Percentiles rank a stretch among this genome's conserved stretches.
phyloP scores from a whole-genome alignment of 1,140 invertebrate species.

The Luehdorfia chinensis region DNA sequence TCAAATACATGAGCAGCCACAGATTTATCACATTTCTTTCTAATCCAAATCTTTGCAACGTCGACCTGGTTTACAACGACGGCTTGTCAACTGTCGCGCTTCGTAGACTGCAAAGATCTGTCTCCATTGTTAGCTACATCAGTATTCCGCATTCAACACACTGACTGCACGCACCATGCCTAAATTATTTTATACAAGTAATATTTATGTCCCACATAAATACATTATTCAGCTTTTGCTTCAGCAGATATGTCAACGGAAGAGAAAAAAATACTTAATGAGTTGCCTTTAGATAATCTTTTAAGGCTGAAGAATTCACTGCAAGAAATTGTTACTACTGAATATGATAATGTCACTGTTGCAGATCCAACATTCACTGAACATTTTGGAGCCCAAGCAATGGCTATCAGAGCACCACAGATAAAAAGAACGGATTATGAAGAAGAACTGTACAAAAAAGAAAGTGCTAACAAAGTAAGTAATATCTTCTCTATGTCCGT shows the following conservation, averaged over 20 bases:
- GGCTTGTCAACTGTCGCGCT: slow-evolving; percentile 45
- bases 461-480: slow-evolving; percentile 75
- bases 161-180: slow-evolving; percentile 17
- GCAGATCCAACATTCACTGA: slow-evolving; percentile 35
- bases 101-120: slow-evolving; percentile 52
- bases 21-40: no score
- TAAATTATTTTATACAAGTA: no score
- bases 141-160: slow-evolving; percentile 12
- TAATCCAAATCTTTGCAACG: no score
- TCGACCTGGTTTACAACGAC: slow-evolving; percentile 30
- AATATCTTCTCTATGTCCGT: slow-evolving; percentile 85
- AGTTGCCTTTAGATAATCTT: slow-evolving; percentile 64
- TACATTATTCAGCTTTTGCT: slow-evolving; percentile 27
- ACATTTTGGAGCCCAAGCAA: slow-evolving; percentile 59
- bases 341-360: slow-evolving; percentile 43
- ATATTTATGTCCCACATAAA: slow-evolving; percentile 10
- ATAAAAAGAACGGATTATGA: slow-evolving; percentile 63
- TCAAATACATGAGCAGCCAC: no score
- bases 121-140: slow-evolving; percentile 19
- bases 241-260: slow-evolving; percentile 31
- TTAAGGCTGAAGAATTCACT: slow-evolving; percentile 61
- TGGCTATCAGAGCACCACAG: slow-evolving; percentile 57
- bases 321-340: slow-evolving; percentile 37
- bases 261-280: slow-evolving; percentile 58
- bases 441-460: slow-evolving; percentile 63